Conservation (phyloP, 2,888 invertebrate species). For the Tetragonisca angustula region DNA sequence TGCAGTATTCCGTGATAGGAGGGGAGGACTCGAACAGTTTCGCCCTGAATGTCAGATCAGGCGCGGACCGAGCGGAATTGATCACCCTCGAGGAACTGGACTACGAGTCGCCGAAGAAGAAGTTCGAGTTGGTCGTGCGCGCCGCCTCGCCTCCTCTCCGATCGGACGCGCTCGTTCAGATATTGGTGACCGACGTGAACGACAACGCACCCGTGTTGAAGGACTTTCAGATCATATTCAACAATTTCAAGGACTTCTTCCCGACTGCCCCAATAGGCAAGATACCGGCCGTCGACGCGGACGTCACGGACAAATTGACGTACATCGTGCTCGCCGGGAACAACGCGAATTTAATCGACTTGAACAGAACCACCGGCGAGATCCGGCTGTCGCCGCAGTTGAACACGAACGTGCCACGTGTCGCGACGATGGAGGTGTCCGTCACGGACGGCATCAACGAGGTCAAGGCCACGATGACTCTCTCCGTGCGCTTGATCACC, state of each 20-base stretch:
- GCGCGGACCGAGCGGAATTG: slow-evolving; percentile 93
- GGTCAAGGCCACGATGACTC: slow-evolving; percentile 95
- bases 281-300: slow-evolving; percentile 97
- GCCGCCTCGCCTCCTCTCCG: slow-evolving; percentile 96
- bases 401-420: slow-evolving; percentile 97
- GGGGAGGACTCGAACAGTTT: slow-evolving; percentile 96
- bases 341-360: slow-evolving; percentile 93
- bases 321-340: slow-evolving; percentile 96
- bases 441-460: slow-evolving; percentile 97
- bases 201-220: slow-evolving; percentile 96
- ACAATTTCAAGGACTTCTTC: slow-evolving; percentile 97
- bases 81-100: slow-evolving; percentile 96
- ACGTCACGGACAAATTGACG: slow-evolving; percentile 94
- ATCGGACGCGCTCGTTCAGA: slow-evolving; percentile 94
- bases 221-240: slow-evolving; percentile 97
- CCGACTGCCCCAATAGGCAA: slow-evolving; percentile 95
- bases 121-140: slow-evolving; percentile 93
- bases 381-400: slow-evolving; percentile 95
- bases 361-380: slow-evolving; percentile 93
- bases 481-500: slow-evolving; percentile 95
- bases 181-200: slow-evolving; percentile 96
- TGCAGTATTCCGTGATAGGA: slow-evolving; percentile 97
- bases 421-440: slow-evolving; percentile 96
- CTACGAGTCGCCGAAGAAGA: slow-evolving; percentile 97
- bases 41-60: slow-evolving; percentile 91